Evolutionary conservation across 2,888 invertebrate genomes (phyloP).

Genomic region (Eumerus sabulonum): DNA sequence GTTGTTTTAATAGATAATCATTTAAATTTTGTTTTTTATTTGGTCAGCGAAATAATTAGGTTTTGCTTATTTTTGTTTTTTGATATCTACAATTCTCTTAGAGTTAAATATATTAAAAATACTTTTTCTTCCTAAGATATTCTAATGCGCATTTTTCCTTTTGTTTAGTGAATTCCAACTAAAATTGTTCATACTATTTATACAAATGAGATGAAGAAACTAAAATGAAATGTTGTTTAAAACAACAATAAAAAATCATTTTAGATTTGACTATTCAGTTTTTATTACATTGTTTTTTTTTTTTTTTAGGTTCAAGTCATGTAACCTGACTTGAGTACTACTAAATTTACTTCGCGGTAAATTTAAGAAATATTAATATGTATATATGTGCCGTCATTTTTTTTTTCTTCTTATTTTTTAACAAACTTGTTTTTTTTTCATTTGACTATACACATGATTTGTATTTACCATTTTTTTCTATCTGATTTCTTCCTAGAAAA

Average conservation of each 20-base stretch:
- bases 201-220: constrained; percentile 41
- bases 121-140: constrained; percentile 33
- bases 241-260: constrained; percentile 48
- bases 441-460: constrained; percentile 45
- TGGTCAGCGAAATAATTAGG: constrained; percentile 54
- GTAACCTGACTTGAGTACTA: constrained; percentile 50
- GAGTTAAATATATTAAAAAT: constrained; percentile 61
- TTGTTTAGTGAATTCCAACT: constrained; percentile 8
- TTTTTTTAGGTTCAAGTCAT: constrained; percentile 58
- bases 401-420: constrained; percentile 47
- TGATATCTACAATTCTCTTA: constrained; percentile 65
- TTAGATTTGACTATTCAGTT: constrained; percentile 40
- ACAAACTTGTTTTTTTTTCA: constrained; percentile 56
- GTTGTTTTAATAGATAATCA: constrained; percentile 67
- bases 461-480: constrained; percentile 50
- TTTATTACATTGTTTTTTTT: constrained; percentile 48
- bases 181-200: constrained; percentile 21
- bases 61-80: constrained; percentile 49
- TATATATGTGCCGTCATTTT: constrained; percentile 50
- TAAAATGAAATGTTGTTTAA: constrained; percentile 56
- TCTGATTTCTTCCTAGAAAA: constrained; percentile 38
- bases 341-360: constrained; percentile 59
- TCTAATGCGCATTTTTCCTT: constrained; percentile 29
- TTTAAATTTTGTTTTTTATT: constrained; percentile 46
- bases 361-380: constrained; percentile 65